Base-by-base conservation (phyloP, 2,888 invertebrate species). In the Chironomus riparius region DNA sequence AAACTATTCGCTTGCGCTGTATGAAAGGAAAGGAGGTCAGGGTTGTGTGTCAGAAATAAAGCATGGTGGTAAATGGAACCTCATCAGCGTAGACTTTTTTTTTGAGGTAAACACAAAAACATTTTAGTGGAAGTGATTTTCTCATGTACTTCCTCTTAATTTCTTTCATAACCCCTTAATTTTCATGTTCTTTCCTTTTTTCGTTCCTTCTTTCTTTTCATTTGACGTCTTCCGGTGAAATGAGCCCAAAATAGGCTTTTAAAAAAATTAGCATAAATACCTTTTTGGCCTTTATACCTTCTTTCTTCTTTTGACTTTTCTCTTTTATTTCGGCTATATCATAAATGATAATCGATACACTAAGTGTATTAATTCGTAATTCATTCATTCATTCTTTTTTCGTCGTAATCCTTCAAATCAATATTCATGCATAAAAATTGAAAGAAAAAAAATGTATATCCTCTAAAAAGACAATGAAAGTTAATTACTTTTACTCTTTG, bases 201-300 rank as follows among this genome's bases (percentile, higher is more conserved):
- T 24, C 21, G 10, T 21, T 13, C 21, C 21, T 24, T 21, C 73
- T 28, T 22, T 72, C 38, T 10, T 15, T 73, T 68, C 18, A n/a
- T 48, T 22, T 74, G 47, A 65, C 68, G 70, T 68, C 47, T 47
- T 73, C 72, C 62, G 72, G 61, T n/a, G 38, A 15, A 18, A 21
- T 28, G 71, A 71, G 56, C 56, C 28, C 12, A 18, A 73, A 73
- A 73, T 18, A 21, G 24, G 68, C 68, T 68, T 74, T 74, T 68
- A 74, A 61, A 4, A 18, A 65, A 74, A 74, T 74, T 65, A 74
- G 68, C 74, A 68, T 74, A 24, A 65, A 48, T 56, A 56, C 21
- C 21, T n/a, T 70, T 12, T 28, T 22, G 56, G 15, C 47, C 48
- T 70, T 70, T 15, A 38, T 21, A 2, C 70, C 22, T 12, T 21